These are phyloP conservation scores for Gobiocypris rarus DNA, from an alignment of 2,113 vertebrate genomes.

Conservation along the genomic window DNA sequence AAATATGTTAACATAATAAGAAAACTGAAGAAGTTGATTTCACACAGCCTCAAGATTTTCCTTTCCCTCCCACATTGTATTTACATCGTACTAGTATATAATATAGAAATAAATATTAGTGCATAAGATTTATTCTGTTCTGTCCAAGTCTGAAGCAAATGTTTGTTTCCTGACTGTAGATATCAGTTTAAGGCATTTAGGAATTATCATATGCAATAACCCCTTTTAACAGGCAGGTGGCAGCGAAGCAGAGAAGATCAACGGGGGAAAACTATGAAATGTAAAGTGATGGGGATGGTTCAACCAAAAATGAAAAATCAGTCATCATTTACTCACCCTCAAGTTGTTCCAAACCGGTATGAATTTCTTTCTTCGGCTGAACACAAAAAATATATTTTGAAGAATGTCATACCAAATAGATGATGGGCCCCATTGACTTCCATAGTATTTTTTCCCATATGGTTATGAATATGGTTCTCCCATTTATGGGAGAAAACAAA, in stretches of 20 bases:
- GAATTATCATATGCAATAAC: neutral
- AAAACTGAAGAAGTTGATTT: neutral
- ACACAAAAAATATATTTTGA: too few relatives aligned
- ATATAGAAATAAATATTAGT: neutral
- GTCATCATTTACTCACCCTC: too few relatives aligned
- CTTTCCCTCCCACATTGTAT: neutral
- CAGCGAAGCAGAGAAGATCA: constrained; percentile 21
- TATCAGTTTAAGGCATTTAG: neutral
- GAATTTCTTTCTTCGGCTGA: too few relatives aligned
- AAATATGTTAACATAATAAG: neutral
- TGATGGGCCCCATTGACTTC: too few relatives aligned
- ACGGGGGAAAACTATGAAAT: too few relatives aligned
- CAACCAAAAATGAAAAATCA: too few relatives aligned
- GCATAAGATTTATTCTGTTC: neutral
- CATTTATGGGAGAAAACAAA: neutral
- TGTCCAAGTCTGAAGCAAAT: neutral
- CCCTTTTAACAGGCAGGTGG: constrained; percentile 42
- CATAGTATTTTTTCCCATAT: too few relatives aligned
- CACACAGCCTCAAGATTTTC: too few relatives aligned
- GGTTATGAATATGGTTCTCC: too few relatives aligned
- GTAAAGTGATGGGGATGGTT: too few relatives aligned
- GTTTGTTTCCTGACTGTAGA: neutral
- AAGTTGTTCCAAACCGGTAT: too few relatives aligned
- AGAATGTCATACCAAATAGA: too few relatives aligned
- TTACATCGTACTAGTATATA: neutral